Evolutionary conservation across 2,797 vertebrate genomes (phyloP), one percentile per base, ranked within the genome.

Genomic region (Rhyacichthys aspro): DNA sequence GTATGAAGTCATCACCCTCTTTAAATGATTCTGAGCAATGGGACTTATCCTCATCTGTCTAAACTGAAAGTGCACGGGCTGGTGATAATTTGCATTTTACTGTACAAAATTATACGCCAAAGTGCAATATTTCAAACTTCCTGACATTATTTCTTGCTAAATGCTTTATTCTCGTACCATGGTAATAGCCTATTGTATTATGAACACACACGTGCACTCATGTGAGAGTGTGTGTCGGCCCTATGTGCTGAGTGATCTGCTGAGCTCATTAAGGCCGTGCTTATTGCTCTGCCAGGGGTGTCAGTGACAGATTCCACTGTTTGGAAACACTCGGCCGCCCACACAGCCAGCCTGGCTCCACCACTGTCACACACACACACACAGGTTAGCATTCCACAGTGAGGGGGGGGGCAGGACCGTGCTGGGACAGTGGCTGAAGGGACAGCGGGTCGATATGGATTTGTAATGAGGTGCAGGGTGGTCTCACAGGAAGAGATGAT

Each of bases 221-320:
- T 45, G 28, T 49, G 41, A 37, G 59, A 19, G 39, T 47, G 16
- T 43, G 54, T 45, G 47, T 42, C 18, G 36, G 34, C 38, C 33
- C 44, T 28, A 53, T 17, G 62, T 18, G 80, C 65, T 59, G 82
- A 86, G 73, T 85, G 85, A 90, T 86, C 86, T 83, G 86, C 82
- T 85, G 79, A 81, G 78, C 78, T 91, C 87, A 87, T 87, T 90
- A 85, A 78, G 79, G 67, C 41, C 10, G 67, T 67, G 70, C 78
- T 90, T 84, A 86, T 88, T 88, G 74, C 79, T 76, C 78, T 78
- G 78, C 79, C 77, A 84, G 81, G 82, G 79, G 85, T 87, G 85
- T 86, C 86, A 82, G 84, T 88, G 88, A 87, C 86, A 90, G 76
- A 90, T 86, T 82, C 83, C 82, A 82, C 86, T 89, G 85, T 91